Evolutionary conservation across 1,140 invertebrate genomes (phyloP).

Genomic region (Lordiphosa stackelbergi): DNA sequence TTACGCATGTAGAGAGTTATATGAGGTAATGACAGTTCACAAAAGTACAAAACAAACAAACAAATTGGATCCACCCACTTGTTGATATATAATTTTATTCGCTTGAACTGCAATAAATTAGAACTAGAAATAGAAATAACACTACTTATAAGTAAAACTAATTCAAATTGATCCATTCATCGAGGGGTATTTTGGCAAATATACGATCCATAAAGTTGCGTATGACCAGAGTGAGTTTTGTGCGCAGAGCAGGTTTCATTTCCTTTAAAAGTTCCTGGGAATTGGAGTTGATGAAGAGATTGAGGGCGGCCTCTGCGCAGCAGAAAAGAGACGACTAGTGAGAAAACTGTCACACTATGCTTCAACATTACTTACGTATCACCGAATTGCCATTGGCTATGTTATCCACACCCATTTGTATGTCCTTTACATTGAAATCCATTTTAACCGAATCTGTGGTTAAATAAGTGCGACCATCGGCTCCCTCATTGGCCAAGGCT

Average conservation of each 20-base stretch:
- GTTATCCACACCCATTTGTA: constrained; percentile 89
- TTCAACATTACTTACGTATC: constrained; percentile 81
- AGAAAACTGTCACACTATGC: no score
- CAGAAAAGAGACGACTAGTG: no score
- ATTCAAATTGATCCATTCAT: constrained; percentile 81
- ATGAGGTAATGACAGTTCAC: constrained; percentile 19
- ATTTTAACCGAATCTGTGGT: constrained; percentile 86
- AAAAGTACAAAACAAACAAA: no score
- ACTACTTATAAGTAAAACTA: constrained; percentile 27
- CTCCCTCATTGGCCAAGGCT: constrained; percentile 80
- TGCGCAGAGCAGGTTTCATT: constrained; percentile 90
- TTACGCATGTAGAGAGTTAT: constrained; percentile 4
- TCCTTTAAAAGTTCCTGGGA: constrained; percentile 88
- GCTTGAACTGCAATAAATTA: constrained; percentile 60
- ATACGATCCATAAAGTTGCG: constrained; percentile 85
- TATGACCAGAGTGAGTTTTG: constrained; percentile 86
- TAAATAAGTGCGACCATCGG: constrained; percentile 81
- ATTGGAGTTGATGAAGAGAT: constrained; percentile 90
- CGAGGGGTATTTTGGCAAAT: constrained; percentile 86
- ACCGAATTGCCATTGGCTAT: constrained; percentile 87
- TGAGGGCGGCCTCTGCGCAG: constrained; percentile 90
- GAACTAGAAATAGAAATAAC: constrained; percentile 29
- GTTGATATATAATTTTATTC: constrained; percentile 30
- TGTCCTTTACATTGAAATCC: constrained; percentile 88
- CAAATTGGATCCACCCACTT: not conserved